Evolutionary conservation across 1,140 invertebrate species (phyloP).

Genomic region (Drosophila sturtevanti): DNA sequence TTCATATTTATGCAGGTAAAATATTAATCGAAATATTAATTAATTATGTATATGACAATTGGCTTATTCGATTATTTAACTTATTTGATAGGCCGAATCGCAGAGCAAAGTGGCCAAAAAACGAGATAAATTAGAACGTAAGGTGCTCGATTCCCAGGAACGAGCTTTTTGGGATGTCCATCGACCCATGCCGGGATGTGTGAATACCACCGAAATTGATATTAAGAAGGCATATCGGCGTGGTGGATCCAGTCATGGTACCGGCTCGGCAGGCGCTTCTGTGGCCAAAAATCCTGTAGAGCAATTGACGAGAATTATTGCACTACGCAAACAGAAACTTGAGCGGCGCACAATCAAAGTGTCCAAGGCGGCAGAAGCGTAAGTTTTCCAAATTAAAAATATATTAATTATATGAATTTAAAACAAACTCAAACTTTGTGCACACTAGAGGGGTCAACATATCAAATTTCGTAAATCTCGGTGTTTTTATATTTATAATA

Average conservation of each 20-base stretch:
- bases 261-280: conserved; percentile 77
- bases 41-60: background rate
- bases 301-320: conserved; percentile 78
- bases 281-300: conserved; percentile 82
- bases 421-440: background rate
- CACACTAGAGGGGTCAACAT: background rate
- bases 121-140: conserved; percentile 97
- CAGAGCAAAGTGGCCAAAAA: conserved; percentile 98
- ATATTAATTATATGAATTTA: too few species aligned
- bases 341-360: conserved; percentile 93
- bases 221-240: conserved; percentile 96
- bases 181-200: conserved; percentile 98
- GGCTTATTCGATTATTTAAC: conserved; percentile 53
- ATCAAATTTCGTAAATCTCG: background rate
- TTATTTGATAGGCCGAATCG: conserved; percentile 82
- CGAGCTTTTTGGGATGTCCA: conserved; percentile 99
- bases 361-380: conserved; percentile 98
- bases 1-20: conserved; percentile 99
- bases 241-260: conserved; percentile 80
- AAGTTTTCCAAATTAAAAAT: conserved; percentile 82
- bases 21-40: background rate
- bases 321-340: conserved; percentile 78
- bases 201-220: conserved; percentile 99
- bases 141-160: conserved; percentile 99
- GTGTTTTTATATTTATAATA: background rate